Evolutionary conservation across 2,888 invertebrate species (phyloP).

Genomic region (Lasioglossum lativentre): DNA sequence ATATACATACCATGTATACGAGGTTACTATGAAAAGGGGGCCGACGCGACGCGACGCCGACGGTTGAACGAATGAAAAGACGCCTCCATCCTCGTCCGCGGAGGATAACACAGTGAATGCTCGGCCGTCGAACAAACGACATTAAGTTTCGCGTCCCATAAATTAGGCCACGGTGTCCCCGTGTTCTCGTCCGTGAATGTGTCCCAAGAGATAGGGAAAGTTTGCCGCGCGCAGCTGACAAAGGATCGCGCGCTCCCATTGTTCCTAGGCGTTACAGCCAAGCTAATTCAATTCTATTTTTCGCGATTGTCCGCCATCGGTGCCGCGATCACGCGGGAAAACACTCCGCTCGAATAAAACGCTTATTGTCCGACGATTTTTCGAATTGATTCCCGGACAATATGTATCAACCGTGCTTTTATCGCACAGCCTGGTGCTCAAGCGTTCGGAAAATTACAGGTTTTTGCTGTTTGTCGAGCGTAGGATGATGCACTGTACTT

Average conservation of each 20-base stretch:
- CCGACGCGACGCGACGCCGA: background rate
- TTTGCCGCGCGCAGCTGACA: slow-evolving; percentile 27
- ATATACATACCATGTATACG: slow-evolving; percentile 14
- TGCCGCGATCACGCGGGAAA: background rate
- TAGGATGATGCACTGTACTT: background rate
- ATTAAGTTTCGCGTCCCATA: slow-evolving; percentile 48
- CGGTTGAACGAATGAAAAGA: slow-evolving; percentile 17
- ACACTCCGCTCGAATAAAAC: background rate
- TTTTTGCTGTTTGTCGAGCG: background rate
- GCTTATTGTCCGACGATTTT: background rate
- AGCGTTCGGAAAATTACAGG: background rate
- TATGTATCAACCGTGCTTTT: background rate
- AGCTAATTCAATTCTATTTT: slow-evolving; percentile 44
- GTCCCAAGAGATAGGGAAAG: slow-evolving; percentile 53
- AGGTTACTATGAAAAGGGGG: slow-evolving; percentile 23
- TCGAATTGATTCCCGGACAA: background rate
- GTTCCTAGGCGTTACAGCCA: slow-evolving; percentile 17
- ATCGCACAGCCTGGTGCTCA: background rate
- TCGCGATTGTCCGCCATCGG: slow-evolving; percentile 22
- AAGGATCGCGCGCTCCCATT: slow-evolving; percentile 38
- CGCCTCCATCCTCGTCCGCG: background rate
- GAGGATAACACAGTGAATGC: slow-evolving; percentile 50
- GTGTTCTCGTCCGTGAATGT: background rate
- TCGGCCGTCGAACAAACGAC: slow-evolving; percentile 51
- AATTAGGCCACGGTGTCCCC: slow-evolving; percentile 52